phyloP scores from a whole-genome alignment of 2,888 invertebrate species.

The Miltochrista miniata region DNA sequence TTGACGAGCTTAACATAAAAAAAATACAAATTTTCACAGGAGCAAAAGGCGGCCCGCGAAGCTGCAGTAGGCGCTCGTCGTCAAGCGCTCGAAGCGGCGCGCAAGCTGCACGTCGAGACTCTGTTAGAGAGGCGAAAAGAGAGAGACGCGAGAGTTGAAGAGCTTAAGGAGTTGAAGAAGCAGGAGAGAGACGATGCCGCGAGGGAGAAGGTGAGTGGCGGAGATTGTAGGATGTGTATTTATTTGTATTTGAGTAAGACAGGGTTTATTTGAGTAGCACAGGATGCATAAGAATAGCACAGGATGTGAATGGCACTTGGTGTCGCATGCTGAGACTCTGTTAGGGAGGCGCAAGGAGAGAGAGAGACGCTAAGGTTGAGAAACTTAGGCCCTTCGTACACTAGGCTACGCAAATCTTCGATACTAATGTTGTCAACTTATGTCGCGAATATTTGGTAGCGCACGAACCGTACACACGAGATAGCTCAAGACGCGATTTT shows the following conservation, averaged over 20 bases:
- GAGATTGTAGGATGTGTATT: not conserved
- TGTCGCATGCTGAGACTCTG: constrained; percentile 88
- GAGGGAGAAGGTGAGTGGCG: constrained; percentile 46
- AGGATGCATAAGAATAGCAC: too few relatives aligned
- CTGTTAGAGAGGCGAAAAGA: constrained; percentile 91
- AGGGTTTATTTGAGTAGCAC: too few relatives aligned
- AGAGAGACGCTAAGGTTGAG: constrained; percentile 91
- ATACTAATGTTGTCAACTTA: too few relatives aligned
- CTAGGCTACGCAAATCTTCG: too few relatives aligned
- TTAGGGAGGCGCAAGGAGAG: constrained; percentile 91
- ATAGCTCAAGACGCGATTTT: too few relatives aligned
- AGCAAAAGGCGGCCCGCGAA: constrained; percentile 97
- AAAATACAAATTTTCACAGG: too few relatives aligned
- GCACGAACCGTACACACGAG: too few relatives aligned
- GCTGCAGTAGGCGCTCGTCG: constrained; percentile 96
- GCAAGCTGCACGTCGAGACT: constrained; percentile 89
- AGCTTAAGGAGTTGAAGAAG: constrained; percentile 79
- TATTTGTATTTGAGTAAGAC: too few relatives aligned
- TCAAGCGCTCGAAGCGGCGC: constrained; percentile 92
- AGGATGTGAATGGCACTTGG: too few relatives aligned
- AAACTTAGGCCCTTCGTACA: too few relatives aligned
- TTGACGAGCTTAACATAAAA: too few relatives aligned
- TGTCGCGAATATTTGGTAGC: too few relatives aligned
- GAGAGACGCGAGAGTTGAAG: constrained; percentile 91
- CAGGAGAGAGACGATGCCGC: constrained; percentile 57